phyloP scores from a whole-genome alignment of 2,888 invertebrate species.

The Athalia rosae region DNA sequence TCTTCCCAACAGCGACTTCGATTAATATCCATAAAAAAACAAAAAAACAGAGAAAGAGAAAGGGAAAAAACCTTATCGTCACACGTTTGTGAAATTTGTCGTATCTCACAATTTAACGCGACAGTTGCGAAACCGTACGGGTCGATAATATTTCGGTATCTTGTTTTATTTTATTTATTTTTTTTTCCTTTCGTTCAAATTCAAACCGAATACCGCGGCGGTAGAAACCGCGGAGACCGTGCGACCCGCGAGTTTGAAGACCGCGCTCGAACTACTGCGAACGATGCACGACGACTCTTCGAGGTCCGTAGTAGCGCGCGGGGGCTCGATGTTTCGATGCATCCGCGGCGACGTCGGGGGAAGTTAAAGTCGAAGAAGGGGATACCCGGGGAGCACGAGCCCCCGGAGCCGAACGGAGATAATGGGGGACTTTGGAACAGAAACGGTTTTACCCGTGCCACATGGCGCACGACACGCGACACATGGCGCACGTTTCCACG shows the following conservation, averaged over 20 bases:
- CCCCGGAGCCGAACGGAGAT: conserved; percentile 31
- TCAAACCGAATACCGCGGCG: too few relatives aligned
- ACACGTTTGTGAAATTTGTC: too few relatives aligned
- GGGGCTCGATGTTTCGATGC: conserved; percentile 24
- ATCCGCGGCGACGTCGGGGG: conserved; percentile 25
- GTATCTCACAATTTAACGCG: too few relatives aligned
- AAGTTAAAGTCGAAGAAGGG: conserved; percentile 33
- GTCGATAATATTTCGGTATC: too few relatives aligned
- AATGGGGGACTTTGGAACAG: conserved; percentile 15
- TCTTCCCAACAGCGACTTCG: too few relatives aligned
- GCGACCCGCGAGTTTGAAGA: conserved; percentile 15
- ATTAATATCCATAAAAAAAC: too few relatives aligned
- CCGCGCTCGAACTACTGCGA: conserved; percentile 33
- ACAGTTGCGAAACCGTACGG: too few relatives aligned
- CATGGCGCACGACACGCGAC: conserved; percentile 39
- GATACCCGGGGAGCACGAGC: conserved; percentile 34
- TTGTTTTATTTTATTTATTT: too few relatives aligned
- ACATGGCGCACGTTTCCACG: conserved; percentile 28
- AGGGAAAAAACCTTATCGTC: too few relatives aligned
- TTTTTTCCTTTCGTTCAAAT: too few relatives aligned
- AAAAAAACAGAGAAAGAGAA: too few relatives aligned
- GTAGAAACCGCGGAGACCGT: not conserved
- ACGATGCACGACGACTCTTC: not conserved
- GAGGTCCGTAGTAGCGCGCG: conserved; percentile 12
- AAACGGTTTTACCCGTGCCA: conserved; percentile 29